phyloP scores from a whole-genome alignment of 2,888 invertebrate genomes.

The Alentia gelatinosa region DNA sequence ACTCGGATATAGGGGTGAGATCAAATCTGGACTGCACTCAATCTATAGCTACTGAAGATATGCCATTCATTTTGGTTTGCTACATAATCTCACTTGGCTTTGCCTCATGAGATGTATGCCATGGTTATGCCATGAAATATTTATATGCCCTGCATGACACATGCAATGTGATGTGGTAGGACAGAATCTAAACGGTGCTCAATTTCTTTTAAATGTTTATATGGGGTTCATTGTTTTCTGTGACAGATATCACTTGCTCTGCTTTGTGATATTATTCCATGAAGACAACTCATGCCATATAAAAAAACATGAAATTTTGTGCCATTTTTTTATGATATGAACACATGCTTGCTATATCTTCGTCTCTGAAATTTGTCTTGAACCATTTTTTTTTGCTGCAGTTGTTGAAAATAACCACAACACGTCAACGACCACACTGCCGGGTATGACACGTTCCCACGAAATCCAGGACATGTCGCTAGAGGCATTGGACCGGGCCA shows the following conservation, averaged over 20 bases:
- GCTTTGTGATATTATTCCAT: neutral
- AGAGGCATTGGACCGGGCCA: neutral
- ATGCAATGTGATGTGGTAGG: too few relatives aligned
- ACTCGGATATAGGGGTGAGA: too few relatives aligned
- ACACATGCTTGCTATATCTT: neutral
- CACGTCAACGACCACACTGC: neutral
- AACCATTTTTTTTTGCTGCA: neutral
- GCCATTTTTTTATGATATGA: neutral
- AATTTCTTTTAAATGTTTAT: neutral
- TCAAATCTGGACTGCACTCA: too few relatives aligned
- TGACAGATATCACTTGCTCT: too few relatives aligned
- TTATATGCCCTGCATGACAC: too few relatives aligned
- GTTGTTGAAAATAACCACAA: slow-evolving; percentile 41
- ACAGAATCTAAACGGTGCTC: too few relatives aligned
- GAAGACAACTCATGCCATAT: neutral
- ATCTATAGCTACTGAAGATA: too few relatives aligned
- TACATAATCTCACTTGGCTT: too few relatives aligned
- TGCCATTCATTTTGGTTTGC: too few relatives aligned
- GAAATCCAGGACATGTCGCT: slow-evolving; percentile 25
- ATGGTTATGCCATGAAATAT: too few relatives aligned
- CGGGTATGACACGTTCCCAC: slow-evolving; percentile 18
- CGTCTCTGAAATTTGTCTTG: neutral
- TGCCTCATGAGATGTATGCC: too few relatives aligned
- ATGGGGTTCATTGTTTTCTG: neutral
- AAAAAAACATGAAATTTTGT: neutral